phyloP scores from a whole-genome alignment of 2,797 vertebrate species.

The Paramormyrops hopkinsi region DNA sequence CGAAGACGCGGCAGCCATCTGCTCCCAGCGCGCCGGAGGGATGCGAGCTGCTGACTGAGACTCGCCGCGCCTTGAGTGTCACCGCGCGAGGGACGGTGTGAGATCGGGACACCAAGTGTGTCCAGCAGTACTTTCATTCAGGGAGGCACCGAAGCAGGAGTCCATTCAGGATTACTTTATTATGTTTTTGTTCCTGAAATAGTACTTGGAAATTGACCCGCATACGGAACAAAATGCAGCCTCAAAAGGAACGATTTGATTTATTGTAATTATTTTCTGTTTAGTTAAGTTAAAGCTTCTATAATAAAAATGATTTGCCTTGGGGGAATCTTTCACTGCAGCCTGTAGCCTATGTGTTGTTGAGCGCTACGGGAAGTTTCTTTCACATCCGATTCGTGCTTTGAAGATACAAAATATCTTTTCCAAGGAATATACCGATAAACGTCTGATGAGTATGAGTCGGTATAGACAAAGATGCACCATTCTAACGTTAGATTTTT shows the following conservation, averaged over 20 bases:
- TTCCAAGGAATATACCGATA: neutral
- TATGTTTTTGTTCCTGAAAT: neutral
- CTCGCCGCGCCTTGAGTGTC: neutral
- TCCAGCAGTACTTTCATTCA: neutral
- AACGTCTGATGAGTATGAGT: neutral
- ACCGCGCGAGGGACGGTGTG: neutral
- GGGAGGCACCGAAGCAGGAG: neutral
- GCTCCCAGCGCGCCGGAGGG: neutral
- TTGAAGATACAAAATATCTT: neutral
- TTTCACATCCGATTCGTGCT: neutral
- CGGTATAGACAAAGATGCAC: neutral
- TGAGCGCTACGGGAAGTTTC: neutral
- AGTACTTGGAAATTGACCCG: neutral
- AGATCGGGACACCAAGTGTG: neutral
- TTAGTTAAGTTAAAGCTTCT: neutral
- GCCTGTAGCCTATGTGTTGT: neutral
- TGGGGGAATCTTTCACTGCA: neutral
- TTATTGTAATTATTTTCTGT: neutral
- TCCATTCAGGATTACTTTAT: neutral
- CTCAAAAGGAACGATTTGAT: neutral
- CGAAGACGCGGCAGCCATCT: slow-evolving; percentile 24
- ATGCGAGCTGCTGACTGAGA: neutral
- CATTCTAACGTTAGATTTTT: neutral
- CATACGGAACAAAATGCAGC: neutral
- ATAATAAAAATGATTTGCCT: neutral